Conservation (phyloP, 92 coral and sea anemone genomes). For the Heteractis magnifica region DNA sequence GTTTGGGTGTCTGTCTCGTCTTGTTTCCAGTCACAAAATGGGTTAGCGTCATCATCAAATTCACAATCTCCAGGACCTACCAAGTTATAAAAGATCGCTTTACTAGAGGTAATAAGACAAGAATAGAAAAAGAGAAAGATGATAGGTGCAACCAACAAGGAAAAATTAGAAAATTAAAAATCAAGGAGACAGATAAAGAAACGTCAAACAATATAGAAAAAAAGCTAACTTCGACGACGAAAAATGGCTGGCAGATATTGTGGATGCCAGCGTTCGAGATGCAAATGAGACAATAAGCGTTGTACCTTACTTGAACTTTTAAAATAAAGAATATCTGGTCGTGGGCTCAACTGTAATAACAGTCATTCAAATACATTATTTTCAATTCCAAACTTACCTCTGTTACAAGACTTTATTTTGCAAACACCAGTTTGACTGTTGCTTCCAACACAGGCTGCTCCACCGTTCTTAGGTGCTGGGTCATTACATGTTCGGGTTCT, state of each 20-base stretch:
- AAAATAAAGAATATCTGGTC: not conserved
- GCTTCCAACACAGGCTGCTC: conserved; percentile 55
- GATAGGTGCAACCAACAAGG: not conserved
- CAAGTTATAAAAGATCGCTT: not conserved
- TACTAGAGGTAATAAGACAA: not conserved
- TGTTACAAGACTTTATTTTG: conserved; percentile 37
- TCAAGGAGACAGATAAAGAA: too few relatives aligned
- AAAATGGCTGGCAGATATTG: too few relatives aligned
- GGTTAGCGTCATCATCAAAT: conserved; percentile 47
- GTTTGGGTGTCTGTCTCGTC: conserved; percentile 5
- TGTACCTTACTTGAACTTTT: too few relatives aligned
- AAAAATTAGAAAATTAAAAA: too few relatives aligned
- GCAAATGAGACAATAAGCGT: too few relatives aligned
- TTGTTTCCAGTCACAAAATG: conserved; percentile 45
- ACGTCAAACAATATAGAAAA: too few relatives aligned
- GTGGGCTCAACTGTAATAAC: not conserved
- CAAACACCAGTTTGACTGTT: conserved; percentile 26
- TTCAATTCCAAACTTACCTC: conserved; percentile 29
- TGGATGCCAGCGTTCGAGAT: too few relatives aligned
- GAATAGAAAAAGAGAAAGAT: not conserved
- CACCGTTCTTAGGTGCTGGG: conserved; percentile 70
- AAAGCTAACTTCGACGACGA: too few relatives aligned
- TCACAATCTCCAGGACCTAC: conserved; percentile 85
- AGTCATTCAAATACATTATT: not conserved
- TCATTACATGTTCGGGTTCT: conserved; percentile 68